These are phyloP conservation scores for Sebastes cheni DNA, from an alignment of 2,797 vertebrate species.

Conservation along the genomic window DNA sequence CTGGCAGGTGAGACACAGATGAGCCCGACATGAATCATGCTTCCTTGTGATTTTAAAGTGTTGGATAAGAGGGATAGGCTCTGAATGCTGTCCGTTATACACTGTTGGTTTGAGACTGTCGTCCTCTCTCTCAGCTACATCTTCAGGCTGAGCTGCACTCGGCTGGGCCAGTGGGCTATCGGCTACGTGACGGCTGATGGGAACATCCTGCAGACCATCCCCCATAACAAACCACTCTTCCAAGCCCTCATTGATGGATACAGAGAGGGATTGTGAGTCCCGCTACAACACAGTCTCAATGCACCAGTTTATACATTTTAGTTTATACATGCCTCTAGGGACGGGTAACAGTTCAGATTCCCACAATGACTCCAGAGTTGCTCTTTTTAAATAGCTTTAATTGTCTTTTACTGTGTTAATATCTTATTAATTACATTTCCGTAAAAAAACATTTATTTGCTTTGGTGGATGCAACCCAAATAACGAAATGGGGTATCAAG, in stretches of 20 bases:
- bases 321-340: neutral
- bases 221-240: slow-evolving; percentile 98
- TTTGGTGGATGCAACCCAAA: neutral
- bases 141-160: slow-evolving; percentile 96
- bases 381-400: neutral
- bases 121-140: slow-evolving; percentile 87
- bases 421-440: neutral
- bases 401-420: neutral
- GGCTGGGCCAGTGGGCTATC: slow-evolving; percentile 98
- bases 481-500: fast-evolving
- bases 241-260: slow-evolving; percentile 99
- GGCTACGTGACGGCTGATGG: slow-evolving; percentile 98
- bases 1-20: slow-evolving; percentile 89
- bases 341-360: neutral
- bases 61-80: neutral
- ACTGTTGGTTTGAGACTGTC: neutral
- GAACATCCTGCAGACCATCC: slow-evolving; percentile 99
- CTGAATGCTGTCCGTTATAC: no score
- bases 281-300: neutral
- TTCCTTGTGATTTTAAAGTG: neutral
- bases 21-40: neutral
- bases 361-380: neutral
- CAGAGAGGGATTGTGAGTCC: slow-evolving; percentile 98
- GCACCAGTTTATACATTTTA: neutral
- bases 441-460: neutral